Evolutionary conservation across 2,797 vertebrate genomes (phyloP).

Genomic region (Tenualosa ilisha): DNA sequence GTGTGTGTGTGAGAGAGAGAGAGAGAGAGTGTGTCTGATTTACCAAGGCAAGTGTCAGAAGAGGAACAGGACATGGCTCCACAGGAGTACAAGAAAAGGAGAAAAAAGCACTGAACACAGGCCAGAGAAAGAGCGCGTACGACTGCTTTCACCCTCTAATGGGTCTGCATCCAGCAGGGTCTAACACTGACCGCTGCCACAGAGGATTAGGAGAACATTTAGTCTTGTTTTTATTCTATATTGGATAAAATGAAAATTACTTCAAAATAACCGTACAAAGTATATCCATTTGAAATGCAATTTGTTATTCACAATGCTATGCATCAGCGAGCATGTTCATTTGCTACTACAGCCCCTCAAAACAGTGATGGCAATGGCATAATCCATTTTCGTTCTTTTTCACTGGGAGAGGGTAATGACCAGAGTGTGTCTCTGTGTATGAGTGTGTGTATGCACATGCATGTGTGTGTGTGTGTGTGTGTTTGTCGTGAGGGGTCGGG

Average conservation of each 20-base stretch:
- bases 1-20: not conserved
- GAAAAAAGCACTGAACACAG: not conserved
- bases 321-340: not conserved
- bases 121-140: not conserved
- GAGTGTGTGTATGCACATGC: not conserved
- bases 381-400: conserved; percentile 1
- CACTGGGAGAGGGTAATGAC: not conserved
- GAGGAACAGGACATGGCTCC: not conserved
- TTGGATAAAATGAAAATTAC: not conserved
- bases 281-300: not conserved
- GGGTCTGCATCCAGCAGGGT: not conserved
- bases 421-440: not conserved
- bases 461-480: not conserved
- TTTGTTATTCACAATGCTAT: not conserved
- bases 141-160: not conserved
- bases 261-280: not conserved
- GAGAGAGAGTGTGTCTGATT: not conserved
- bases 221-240: not conserved
- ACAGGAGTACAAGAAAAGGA: not conserved
- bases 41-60: not conserved
- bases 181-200: not conserved
- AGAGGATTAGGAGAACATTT: not conserved
- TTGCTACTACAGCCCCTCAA: not conserved
- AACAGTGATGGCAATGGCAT: not conserved
- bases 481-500: not conserved